Base-by-base conservation (phyloP, 2,888 invertebrate species). In the Netelia inedita region DNA sequence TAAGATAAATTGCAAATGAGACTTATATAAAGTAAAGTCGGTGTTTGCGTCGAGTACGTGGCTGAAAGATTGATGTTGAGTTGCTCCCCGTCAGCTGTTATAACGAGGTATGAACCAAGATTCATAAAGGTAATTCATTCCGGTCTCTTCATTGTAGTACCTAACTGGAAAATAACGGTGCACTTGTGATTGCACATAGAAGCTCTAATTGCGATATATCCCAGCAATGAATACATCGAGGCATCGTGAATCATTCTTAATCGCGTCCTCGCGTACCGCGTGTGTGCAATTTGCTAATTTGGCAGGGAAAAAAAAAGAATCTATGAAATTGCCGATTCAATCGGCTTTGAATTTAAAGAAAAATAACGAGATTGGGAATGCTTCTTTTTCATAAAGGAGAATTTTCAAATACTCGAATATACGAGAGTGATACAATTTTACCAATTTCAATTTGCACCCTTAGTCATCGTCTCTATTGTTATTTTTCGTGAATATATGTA, bases 151-250 rank as follows among this genome's bases (percentile, higher is more conserved):
- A 92, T 92, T 92, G 91, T 90, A 88, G 91, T 90, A 88, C 89
- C 87, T 92, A 93, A 93, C 90, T 89, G 89, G 89, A 88, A 87
- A 87, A 92, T 90, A 92, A 92, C 91, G 85, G 90, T 88, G 86
- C 90, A 89, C 87, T 90, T 91, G 88, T 88, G 87, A 89, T 90
- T 89, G 89, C 88, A 57, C 76, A 91, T 90, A 89, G 89, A 91
- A 87, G 88, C 89, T 87, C 86, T 89, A 90, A 90, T 90, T 89
- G 90, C 87, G 75, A 87, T 83, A 80, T 85, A 82, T 83, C 76
- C 72, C 78, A 41, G 82, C 61, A 21, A 84, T 75, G 85, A 85
- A 85, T 86, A 79, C 74, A 66, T 78, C 78, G 55, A 46, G n/a
- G 65, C 71, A 11, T 55, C 65, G 57, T 73, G 78, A 78, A 43